These are phyloP conservation scores for Phortica okadai DNA, from an alignment of 2,888 invertebrate species.

Conservation along the genomic window DNA sequence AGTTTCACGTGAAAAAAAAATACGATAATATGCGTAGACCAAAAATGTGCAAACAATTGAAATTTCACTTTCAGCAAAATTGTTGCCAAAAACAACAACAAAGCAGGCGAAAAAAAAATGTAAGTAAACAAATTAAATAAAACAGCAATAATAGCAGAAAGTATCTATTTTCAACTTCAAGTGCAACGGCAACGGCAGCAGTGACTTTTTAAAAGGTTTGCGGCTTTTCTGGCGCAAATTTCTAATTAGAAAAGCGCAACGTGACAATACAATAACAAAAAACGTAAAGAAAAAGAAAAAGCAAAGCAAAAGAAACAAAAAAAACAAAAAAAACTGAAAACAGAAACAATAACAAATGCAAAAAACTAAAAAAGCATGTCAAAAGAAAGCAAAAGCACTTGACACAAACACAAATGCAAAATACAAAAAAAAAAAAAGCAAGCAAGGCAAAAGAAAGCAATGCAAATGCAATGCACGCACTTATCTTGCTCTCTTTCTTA, in stretches of 20 bases:
- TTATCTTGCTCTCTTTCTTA: too few relatives aligned
- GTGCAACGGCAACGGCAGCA: slow-evolving; percentile 49
- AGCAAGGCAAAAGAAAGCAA: slow-evolving; percentile 27
- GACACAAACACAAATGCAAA: slow-evolving; percentile 25
- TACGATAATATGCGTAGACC: background rate
- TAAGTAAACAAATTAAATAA: slow-evolving; percentile 18
- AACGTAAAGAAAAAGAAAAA: slow-evolving; percentile 39
- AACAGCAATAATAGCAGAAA: background rate
- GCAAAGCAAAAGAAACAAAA: slow-evolving; percentile 46
- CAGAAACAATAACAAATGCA: slow-evolving; percentile 47
- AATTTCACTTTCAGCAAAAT: slow-evolving; percentile 40
- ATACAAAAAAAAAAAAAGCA: background rate
- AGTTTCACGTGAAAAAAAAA: background rate
- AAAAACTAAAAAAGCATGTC: slow-evolving; percentile 17
- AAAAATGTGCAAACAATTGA: background rate
- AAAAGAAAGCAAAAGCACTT: slow-evolving; percentile 3
- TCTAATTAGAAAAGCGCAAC: slow-evolving; percentile 36
- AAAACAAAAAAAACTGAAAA: slow-evolving; percentile 31
- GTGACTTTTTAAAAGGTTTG: slow-evolving; percentile 44
- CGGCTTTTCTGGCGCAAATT: slow-evolving; percentile 23
- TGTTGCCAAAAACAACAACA: slow-evolving; percentile 34
- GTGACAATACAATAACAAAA: slow-evolving; percentile 36
- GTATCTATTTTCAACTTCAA: slow-evolving; percentile 59
- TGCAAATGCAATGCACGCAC: too few relatives aligned
- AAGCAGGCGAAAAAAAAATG: slow-evolving; percentile 32